These are phyloP conservation scores for Episyrphus balteatus DNA, from an alignment of 1,140 invertebrate species.

Conservation along the genomic window DNA sequence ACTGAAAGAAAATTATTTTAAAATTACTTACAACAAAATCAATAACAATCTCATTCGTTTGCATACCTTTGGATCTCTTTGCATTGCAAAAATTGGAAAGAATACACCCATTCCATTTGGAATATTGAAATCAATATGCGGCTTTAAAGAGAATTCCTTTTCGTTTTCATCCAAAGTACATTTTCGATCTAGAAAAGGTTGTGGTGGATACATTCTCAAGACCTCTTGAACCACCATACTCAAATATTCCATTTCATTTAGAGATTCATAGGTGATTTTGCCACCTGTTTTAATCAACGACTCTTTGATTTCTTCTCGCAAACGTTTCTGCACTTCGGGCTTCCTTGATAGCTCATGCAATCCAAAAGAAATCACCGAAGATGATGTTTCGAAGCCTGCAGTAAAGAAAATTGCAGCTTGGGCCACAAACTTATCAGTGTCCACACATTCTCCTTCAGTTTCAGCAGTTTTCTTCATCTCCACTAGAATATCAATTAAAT, in stretches of 20 bases:
- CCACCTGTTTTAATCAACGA: slow-evolving; percentile 18
- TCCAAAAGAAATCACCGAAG: slow-evolving; percentile 43
- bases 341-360: slow-evolving; percentile 46
- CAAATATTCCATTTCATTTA: slow-evolving; percentile 36
- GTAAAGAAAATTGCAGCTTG: slow-evolving; percentile 48
- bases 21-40: neutral
- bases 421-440: slow-evolving; percentile 49
- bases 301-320: slow-evolving; percentile 42
- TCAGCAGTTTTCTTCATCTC: slow-evolving; percentile 33
- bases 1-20: slow-evolving; percentile 12
- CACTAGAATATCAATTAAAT: slow-evolving; percentile 41
- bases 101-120: slow-evolving; percentile 25
- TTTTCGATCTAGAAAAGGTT: slow-evolving; percentile 42
- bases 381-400: slow-evolving; percentile 55
- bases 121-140: slow-evolving; percentile 23
- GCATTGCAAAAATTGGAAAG: slow-evolving; percentile 28
- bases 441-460: slow-evolving; percentile 17
- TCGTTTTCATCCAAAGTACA: slow-evolving; percentile 17
- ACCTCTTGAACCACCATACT: slow-evolving; percentile 43
- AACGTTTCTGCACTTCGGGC: slow-evolving; percentile 40
- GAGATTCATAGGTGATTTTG: slow-evolving; percentile 30
- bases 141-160: slow-evolving; percentile 13
- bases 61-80: slow-evolving; percentile 33
- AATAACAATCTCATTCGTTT: neutral
- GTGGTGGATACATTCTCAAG: slow-evolving; percentile 46